Percentiles rank a stretch among this genome's conserved stretches.
Evolutionary conservation across 2,888 invertebrate species (phyloP).

Genomic region (Eupelmus urozonus): DNA sequence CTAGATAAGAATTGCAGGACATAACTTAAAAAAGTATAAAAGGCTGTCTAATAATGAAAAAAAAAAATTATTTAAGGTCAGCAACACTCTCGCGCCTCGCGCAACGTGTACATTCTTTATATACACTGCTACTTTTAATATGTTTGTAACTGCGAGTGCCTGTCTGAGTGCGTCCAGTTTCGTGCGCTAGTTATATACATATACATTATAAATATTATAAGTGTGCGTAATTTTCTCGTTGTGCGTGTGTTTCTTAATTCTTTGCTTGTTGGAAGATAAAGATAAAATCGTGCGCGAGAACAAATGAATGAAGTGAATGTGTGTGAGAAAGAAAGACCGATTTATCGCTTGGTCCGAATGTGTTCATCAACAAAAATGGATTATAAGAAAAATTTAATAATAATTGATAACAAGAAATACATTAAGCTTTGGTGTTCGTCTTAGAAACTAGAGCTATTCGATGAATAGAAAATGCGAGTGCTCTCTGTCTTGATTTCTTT

Average conservation of each 20-base stretch:
- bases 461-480: conserved; percentile 37
- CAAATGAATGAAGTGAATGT: background rate
- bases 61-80: conserved; percentile 25
- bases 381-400: conserved; percentile 50
- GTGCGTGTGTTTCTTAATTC: conserved; percentile 55
- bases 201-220: conserved; percentile 53
- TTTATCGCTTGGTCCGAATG: conserved; percentile 54
- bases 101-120: conserved; percentile 53
- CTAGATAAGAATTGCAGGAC: too few relatives aligned
- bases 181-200: conserved; percentile 54
- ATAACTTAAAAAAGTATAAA: background rate
- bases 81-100: conserved; percentile 43
- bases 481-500: conserved; percentile 49
- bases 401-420: conserved; percentile 38
- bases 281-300: conserved; percentile 18
- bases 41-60: too few relatives aligned
- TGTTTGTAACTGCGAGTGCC: conserved; percentile 58
- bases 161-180: conserved; percentile 59
- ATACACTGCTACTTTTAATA: conserved; percentile 31
- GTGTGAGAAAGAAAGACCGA: conserved; percentile 32
- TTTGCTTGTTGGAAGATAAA: conserved; percentile 51
- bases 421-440: conserved; percentile 67
- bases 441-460: conserved; percentile 60
- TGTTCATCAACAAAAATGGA: conserved; percentile 51
- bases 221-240: conserved; percentile 53